Evolutionary conservation across 2,888 invertebrate genomes (phyloP).

Genomic region (Tanypteryx hageni): DNA sequence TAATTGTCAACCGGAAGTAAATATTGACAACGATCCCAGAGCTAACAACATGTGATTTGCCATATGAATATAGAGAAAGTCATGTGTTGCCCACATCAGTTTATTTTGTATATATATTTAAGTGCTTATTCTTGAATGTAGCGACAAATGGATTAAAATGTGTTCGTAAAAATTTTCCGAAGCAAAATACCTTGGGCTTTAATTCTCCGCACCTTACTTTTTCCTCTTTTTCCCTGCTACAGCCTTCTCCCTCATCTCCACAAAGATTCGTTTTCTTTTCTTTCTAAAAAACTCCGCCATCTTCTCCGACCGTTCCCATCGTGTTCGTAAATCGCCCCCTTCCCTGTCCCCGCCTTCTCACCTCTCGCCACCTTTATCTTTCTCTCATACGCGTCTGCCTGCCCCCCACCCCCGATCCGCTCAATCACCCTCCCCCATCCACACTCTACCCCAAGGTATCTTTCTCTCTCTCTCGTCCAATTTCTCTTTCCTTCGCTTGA

Average conservation of each 20-base stretch:
- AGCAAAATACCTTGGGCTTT: no score
- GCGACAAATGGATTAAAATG: no score
- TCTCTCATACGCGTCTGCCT: background rate
- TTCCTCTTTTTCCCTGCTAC: background rate
- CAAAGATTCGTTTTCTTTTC: background rate
- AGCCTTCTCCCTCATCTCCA: background rate
- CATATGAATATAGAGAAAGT: no score
- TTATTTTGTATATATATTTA: no score
- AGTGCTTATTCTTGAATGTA: no score
- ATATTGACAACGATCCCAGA: no score
- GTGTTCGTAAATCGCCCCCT: background rate
- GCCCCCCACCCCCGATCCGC: background rate
- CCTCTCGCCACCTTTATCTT: background rate
- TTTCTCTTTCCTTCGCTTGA: slow-evolving; percentile 56
- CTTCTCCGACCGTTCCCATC: background rate
- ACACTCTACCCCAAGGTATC: background rate
- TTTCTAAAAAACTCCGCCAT: background rate
- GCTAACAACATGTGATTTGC: no score
- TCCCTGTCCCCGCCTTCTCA: background rate
- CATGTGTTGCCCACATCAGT: no score
- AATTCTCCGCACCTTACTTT: background rate
- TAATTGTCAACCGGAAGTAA: no score
- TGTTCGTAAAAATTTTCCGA: no score
- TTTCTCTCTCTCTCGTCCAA: slow-evolving; percentile 11
- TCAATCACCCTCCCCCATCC: background rate